Conservation (phyloP, 2,797 vertebrate genomes). For the Acridotheres tristis region DNA sequence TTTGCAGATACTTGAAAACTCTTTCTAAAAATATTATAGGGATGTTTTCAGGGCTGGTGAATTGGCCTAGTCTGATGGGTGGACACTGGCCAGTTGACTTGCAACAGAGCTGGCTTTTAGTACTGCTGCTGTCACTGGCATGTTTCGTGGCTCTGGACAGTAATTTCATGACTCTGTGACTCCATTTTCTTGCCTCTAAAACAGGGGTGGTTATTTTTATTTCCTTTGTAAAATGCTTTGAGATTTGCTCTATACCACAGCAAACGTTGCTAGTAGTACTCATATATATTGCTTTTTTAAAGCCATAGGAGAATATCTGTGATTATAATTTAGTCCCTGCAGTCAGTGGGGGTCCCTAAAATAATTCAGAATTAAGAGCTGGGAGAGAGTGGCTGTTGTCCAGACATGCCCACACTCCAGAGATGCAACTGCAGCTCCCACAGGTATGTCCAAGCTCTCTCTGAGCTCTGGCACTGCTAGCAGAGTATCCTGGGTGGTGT, state of each 20-base stretch:
- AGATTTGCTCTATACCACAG: not conserved
- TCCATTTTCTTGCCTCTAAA: not conserved
- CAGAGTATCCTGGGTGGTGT: fast-evolving
- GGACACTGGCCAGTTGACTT: not conserved
- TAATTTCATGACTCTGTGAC: not conserved
- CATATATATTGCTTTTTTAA: not conserved
- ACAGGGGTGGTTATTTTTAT: not conserved
- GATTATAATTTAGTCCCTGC: not conserved
- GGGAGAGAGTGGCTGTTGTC: not conserved
- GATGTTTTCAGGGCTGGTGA: not conserved
- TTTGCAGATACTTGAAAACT: not conserved
- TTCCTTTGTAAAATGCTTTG: not conserved
- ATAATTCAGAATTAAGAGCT: not conserved
- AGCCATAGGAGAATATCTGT: not conserved
- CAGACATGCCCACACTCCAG: not conserved
- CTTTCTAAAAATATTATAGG: not conserved
- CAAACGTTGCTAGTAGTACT: not conserved
- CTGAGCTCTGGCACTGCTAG: not conserved
- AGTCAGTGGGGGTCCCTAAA: not conserved
- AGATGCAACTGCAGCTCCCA: not conserved
- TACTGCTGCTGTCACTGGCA: not conserved
- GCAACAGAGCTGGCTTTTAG: not conserved
- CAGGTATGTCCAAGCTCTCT: not conserved
- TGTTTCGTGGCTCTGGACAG: not conserved
- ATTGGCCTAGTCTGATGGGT: not conserved